These are phyloP conservation scores for Hemaris fuciformis DNA, from an alignment of 2,888 invertebrate species.

Conservation along the genomic window DNA sequence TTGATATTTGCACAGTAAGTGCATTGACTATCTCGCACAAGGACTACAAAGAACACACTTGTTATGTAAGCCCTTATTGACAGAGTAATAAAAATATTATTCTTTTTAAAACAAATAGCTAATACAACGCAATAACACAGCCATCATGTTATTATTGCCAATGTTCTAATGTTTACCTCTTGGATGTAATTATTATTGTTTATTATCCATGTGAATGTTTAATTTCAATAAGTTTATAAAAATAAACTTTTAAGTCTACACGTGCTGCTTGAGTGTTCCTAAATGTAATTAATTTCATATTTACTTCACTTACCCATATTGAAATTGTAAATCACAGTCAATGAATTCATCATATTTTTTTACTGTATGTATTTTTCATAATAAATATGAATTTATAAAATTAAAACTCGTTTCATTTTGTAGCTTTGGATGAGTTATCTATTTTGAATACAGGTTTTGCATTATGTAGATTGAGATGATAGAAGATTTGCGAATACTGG, in stretches of 20 bases:
- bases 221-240: not conserved
- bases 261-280: not conserved
- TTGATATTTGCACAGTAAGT: constrained; percentile 2
- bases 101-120: not conserved
- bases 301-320: not conserved
- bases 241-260: not conserved
- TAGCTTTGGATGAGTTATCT: not conserved
- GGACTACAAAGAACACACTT: not conserved
- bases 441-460: no score
- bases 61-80: constrained; percentile 1
- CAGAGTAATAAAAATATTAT: not conserved
- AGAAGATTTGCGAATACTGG: no score
- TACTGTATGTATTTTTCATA: not conserved
- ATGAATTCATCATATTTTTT: constrained; percentile 1
- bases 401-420: not conserved
- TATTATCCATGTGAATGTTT: not conserved
- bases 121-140: not conserved
- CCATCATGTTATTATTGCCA: not conserved
- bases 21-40: not conserved
- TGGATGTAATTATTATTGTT: constrained; percentile 2
- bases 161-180: not conserved
- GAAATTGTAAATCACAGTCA: not conserved
- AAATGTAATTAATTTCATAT: not conserved
- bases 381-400: not conserved
- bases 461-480: not conserved